Evolutionary conservation across 2,113 vertebrate genomes (phyloP), one percentile per base, ranked within the genome.

Genomic region (Semicossyphus pulcher): DNA sequence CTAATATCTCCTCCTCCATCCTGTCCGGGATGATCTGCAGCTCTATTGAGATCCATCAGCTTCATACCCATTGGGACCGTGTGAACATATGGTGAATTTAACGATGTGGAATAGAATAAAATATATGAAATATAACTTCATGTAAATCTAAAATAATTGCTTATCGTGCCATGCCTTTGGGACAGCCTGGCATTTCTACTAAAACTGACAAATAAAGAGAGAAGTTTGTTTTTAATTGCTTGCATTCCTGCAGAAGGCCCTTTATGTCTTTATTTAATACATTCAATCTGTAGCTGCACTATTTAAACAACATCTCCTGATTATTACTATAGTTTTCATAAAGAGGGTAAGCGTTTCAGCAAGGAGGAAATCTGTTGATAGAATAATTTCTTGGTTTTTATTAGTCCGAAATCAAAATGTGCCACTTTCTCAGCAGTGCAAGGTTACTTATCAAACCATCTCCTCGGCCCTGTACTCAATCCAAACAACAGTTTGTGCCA

Each of bases 1-100:
- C 18, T 57, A 80, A 89, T 72, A 79, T 69, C 64, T 63, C 31
- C 72, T 82, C 49, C 68, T 68, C 58, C 62, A 77, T 79, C 57
- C 81, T 72, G 53, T 56, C 49, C 52, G 44, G 21, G 49, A 66
- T 76, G 78, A 83, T 74, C 56, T 60, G 70, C 57, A 72, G 34
- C 67, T 69, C 60, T 61, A 14, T 21, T 64, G 66, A 77, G 68
- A 82, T 81, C 65, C 56, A 77, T 80, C 58, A 52, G 45, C 28
- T 65, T 67, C 14, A 39, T 21, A 51, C 44, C 77, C 23, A 0
- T 4, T 59, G 83, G 69, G 77, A 84, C n/a, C 59, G 4, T 29
- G 20, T 25, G 42, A 85, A 57, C 84, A 86, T 84, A 84, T 86
- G 85, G 66, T 64, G 66, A 36, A 41, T 81, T 84, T 74, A 80